These are phyloP conservation scores for Zaprionus nigranus DNA, from an alignment of 1,140 invertebrate species.

Conservation along the genomic window DNA sequence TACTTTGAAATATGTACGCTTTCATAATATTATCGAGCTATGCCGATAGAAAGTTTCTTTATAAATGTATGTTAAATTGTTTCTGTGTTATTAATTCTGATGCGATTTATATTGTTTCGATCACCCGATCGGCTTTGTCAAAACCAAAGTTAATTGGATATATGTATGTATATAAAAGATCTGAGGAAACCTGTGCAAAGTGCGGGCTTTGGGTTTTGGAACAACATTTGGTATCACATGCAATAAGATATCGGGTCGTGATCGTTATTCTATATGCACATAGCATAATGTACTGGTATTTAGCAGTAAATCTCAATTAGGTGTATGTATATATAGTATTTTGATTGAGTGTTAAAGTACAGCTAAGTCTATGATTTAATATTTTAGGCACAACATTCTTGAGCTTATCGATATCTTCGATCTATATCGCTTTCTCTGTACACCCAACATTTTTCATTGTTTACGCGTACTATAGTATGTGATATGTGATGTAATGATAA, in stretches of 20 bases:
- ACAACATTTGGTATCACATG: background rate
- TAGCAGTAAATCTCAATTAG: background rate
- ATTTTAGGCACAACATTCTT: background rate
- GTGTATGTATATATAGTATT: constrained; percentile 1
- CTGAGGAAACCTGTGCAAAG: background rate
- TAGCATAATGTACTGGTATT: background rate
- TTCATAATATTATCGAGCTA: no score
- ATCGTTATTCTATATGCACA: background rate
- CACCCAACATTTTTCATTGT: background rate
- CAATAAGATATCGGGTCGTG: background rate
- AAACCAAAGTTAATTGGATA: background rate
- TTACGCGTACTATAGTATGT: background rate
- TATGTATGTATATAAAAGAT: background rate
- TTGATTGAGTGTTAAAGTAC: background rate
- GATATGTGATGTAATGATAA: background rate
- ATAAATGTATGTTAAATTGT: no score
- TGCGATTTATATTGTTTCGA: background rate
- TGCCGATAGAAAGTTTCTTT: no score
- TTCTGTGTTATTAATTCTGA: no score
- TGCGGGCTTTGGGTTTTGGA: background rate
- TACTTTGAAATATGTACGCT: no score
- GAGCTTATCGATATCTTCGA: background rate
- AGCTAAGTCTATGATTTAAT: background rate
- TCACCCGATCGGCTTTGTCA: background rate
- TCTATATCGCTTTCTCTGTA: background rate